Evolutionary conservation across 2,888 invertebrate genomes (phyloP).

Genomic region (Acleris holmiana): DNA sequence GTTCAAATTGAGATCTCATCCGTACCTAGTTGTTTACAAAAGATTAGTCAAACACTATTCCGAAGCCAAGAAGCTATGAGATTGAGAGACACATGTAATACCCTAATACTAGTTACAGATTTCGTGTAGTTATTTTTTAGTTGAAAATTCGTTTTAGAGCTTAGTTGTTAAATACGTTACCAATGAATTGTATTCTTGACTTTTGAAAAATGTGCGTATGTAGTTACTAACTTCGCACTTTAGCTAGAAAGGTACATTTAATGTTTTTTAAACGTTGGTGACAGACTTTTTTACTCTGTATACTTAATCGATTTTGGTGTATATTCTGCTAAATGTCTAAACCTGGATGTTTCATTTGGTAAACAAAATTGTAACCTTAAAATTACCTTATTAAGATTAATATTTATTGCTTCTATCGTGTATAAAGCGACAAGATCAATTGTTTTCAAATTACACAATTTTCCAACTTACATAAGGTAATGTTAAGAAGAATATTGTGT

Average conservation of each 20-base stretch:
- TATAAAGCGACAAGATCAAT: no score
- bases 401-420: no score
- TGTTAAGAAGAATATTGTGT: no score
- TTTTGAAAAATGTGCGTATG: conserved; percentile 22
- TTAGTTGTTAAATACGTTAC: conserved; percentile 79
- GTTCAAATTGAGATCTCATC: conserved; percentile 84
- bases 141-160: conserved; percentile 68
- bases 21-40: conserved; percentile 77
- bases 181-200: conserved; percentile 71
- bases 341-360: not conserved
- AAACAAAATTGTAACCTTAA: conserved; percentile 9
- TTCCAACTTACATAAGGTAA: no score
- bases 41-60: conserved; percentile 76
- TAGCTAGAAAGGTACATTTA: conserved; percentile 27
- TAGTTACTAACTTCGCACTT: not conserved
- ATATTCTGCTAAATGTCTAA: conserved; percentile 7
- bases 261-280: conserved; percentile 22
- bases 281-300: conserved; percentile 24
- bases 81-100: conserved; percentile 58
- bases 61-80: conserved; percentile 80
- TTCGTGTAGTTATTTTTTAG: conserved; percentile 48
- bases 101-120: conserved; percentile 39
- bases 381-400: no score
- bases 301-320: conserved; percentile 20
- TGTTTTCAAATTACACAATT: no score